Evolutionary conservation across 2,888 invertebrate genomes (phyloP).

Genomic region (Stomorhina lunata): DNA sequence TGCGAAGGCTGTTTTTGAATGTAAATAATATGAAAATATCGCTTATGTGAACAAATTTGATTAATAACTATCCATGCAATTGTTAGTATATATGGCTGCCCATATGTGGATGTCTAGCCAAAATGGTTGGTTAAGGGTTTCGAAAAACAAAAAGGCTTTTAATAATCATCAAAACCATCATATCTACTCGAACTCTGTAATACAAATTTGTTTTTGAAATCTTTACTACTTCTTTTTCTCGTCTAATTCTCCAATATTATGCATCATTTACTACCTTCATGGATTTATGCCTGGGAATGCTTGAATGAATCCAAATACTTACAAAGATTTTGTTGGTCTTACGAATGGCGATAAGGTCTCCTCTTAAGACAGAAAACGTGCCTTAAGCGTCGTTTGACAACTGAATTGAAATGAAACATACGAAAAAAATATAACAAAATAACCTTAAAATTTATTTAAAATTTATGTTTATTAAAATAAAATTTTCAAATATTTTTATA

Average conservation of each 20-base stretch:
- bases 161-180: too few relatives aligned
- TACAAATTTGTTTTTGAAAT: constrained; percentile 20
- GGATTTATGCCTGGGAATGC: constrained; percentile 66
- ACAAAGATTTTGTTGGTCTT: neutral
- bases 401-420: constrained; percentile 11
- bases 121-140: too few relatives aligned
- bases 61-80: too few relatives aligned
- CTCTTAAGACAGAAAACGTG: constrained; percentile 66
- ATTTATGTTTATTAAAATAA: constrained; percentile 64
- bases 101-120: too few relatives aligned
- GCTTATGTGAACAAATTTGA: too few relatives aligned
- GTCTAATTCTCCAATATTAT: constrained; percentile 45
- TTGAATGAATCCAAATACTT: constrained; percentile 29
- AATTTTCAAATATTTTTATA: constrained; percentile 53
- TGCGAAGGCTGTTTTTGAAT: too few relatives aligned
- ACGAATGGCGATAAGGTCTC: neutral
- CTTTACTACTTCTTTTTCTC: constrained; percentile 5
- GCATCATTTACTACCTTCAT: constrained; percentile 64
- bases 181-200: neutral
- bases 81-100: too few relatives aligned
- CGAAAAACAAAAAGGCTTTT: too few relatives aligned
- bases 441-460: constrained; percentile 7
- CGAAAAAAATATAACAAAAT: constrained; percentile 49
- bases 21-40: too few relatives aligned
- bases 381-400: constrained; percentile 43